Percentiles rank a stretch among this genome's conserved stretches.
These are phyloP conservation scores for Papio anubis DNA, from an alignment of 2,113 vertebrate genomes.

Conservation along the genomic window DNA sequence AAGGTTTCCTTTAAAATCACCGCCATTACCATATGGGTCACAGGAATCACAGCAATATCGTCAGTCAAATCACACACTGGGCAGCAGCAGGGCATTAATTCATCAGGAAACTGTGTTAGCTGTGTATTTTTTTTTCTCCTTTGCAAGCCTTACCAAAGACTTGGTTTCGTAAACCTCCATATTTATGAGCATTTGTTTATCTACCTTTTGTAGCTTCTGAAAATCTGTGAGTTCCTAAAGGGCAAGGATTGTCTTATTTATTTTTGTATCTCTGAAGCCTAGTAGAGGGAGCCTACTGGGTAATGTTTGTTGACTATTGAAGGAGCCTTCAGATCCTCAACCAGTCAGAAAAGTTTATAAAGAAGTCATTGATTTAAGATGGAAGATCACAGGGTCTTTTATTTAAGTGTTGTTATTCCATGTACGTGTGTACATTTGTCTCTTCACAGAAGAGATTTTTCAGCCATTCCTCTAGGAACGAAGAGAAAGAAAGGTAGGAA, in stretches of 20 bases:
- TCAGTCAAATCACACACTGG: background rate
- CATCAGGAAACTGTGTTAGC: background rate
- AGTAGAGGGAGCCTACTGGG: background rate
- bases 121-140: background rate
- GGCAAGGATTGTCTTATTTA: background rate
- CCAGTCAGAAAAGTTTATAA: background rate
- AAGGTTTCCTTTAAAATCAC: background rate
- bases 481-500: background rate
- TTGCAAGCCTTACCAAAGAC: background rate
- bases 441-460: background rate
- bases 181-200: background rate
- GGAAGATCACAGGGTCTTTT: background rate
- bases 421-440: background rate
- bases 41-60: accelerated
- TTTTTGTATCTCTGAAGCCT: background rate
- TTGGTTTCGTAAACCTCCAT: background rate
- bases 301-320: background rate
- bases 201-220: background rate
- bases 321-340: background rate
- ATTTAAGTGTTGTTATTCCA: background rate
- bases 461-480: background rate
- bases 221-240: background rate
- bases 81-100: background rate
- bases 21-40: background rate
- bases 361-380: background rate